Evolutionary conservation across 2,888 invertebrate genomes (phyloP), one percentile per base, ranked within the genome.

Genomic region (Clostera curtula): DNA sequence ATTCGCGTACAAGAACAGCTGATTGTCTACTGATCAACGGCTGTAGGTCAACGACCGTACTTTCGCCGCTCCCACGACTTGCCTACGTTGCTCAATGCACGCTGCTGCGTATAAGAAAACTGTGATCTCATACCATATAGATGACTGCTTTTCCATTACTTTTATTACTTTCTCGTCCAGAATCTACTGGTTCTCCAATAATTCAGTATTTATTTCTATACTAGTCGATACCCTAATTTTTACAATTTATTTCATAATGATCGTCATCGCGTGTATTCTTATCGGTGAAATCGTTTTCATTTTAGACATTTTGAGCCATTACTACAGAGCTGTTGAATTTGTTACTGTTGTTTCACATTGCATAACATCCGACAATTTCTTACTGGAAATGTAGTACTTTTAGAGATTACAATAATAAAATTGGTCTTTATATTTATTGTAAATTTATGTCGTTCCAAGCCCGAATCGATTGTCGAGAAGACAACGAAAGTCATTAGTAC

Each of bases 401-500:
- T n/a, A n/a, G n/a, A n/a, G n/a, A n/a, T n/a, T n/a, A n/a, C n/a
- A n/a, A n/a, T n/a, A n/a, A n/a, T n/a, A n/a, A n/a, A n/a, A n/a
- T n/a, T n/a, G n/a, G n/a, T n/a, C 8, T 10, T 19, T 19, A 19
- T 19, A 5, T 19, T 19, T 19, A 34, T 17, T 29, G 10, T 32
- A 9, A 15, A 31, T 31, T 24, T 35, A 31, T 40, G 22, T 47
- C 27, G 24, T 56, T 46, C 17, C 29, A 69, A 90, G 90, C 89
- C 88, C 66, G 89, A 89, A 57, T 86, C 85, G 27, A 70, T 87
- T 49, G 72, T 87, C 66, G 85, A 86, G 63, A 88, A 80, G 64
- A 84, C 83, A 20, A 59, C 85, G 31, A 79, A 76, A 50, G 85
- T 85, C 56, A 66, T 85, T 36, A 80, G 75, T 40, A 72, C 67